Evolutionary conservation across 2,888 invertebrate species (phyloP), one percentile per base, ranked within the genome.

Genomic region (Camptogramma bilineatum): DNA sequence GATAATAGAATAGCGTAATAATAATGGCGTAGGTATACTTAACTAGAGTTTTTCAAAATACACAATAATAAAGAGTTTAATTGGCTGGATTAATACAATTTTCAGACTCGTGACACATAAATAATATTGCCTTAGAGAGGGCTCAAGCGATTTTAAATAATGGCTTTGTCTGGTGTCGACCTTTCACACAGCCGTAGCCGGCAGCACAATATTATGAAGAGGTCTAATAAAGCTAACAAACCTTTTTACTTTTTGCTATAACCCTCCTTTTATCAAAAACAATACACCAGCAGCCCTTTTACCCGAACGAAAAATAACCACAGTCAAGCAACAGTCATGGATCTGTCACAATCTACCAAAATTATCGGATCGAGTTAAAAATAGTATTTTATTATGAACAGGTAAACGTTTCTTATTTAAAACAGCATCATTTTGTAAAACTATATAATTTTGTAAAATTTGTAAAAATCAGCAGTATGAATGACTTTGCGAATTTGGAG

Each of bases 401-500:
- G 75, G 75, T 81, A 76, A 80, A 65, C 70, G 66, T 63, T 73
- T 72, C 69, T 62, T 66, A 66, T 68, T 65, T 58, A 64, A 66
- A 71, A 67, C 67, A 71, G 54, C 69, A 70, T 62, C 18, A 53
- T 61, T 68, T 72, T 54, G 28, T 51, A 48, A 58, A 44, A 47
- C 34, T 52, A 34, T 52, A 55, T 54, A 42, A 19, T 54, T 62
- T 51, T 21, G 46, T 44, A 13, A 1, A 58, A 39, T 24, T 50
- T 47, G 52, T 66, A 66, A 74, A 78, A 76, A 76, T 74, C 64
- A 62, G 57, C 80, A 89, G 76, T 79, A 93, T 91, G 92, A 86
- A 92, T 75, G 91, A 93, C 79, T 91, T 88, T 79, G 72, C 78
- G 13, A 84, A 74, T 79, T 84, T 91, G 46, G 93, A 91, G 70